Base-by-base conservation (phyloP, 2,888 invertebrate genomes). In the Nemoura dubitans region DNA sequence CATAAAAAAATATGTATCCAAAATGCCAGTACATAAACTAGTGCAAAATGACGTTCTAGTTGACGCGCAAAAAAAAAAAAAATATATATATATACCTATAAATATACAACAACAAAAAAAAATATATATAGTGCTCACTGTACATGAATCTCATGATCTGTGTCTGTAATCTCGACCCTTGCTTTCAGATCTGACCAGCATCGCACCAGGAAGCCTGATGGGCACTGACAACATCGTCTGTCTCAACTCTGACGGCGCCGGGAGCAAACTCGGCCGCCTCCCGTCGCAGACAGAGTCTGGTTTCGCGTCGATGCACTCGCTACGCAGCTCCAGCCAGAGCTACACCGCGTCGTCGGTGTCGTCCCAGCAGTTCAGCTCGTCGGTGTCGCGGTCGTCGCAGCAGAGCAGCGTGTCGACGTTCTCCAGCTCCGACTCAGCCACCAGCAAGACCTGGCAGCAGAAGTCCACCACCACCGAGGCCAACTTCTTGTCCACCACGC, bases 301-400 rank as follows among this genome's bases (percentile, higher is more conserved):
- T 89, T 94, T 95, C 90, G 93, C 93, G 86, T 95, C 95, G 27
- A 93, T 94, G 92, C 93, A 93, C 89, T 94, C 94, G 78, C 93
- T 94, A 89, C 92, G 94, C 86, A 94, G 94, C 83, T 94, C 94
- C 82, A 92, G 93, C n/a, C 93, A 93, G 90, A 93, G 93, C 90
- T 92, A 91, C 88, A 93, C 93, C 82, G 89, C 90, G n/a, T 89
- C 90, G 25, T 91, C 91, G 77, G 78, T 86, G 7, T 87, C 88
- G 29, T 88, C 88, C 59, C 88, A 88, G 84, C 88, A 87, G 77
- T 87, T 87, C 77, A 87, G 88, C 85, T 87, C 87, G 29, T 87
- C 87, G n/a, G 87, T 87, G 26, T 88, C 94, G 89, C 92, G 94
- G 87, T 93, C 94, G 87, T 94, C 94, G 1, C 94, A 94, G 89